Base-by-base conservation (phyloP, 2,888 invertebrate species). In the Lacanobia oleracea region DNA sequence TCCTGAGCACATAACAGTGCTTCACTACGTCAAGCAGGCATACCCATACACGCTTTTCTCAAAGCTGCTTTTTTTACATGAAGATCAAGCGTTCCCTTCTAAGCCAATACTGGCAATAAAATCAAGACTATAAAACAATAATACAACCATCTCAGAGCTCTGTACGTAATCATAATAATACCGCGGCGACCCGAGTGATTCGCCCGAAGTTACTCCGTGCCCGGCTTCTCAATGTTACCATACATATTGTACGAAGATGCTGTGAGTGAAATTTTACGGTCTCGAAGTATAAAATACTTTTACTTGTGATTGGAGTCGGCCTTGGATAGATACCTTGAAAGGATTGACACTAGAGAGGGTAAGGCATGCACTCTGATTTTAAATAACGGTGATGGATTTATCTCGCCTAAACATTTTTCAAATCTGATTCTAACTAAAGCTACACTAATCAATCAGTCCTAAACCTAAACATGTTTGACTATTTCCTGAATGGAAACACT, bases 211-310 rank as follows among this genome's bases (percentile, higher is more conserved):
- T 76, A 59, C 71, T 87, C 64, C 89, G 89, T 90, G 89, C 79
- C 72, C 72, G 37, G 86, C 74, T 70, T 90, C 73, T 78, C 69
- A 86, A 90, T 84, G 82, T 70, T 63, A 65, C 71, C 86, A 88
- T 89, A 86, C 84, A 88, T 90, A 86, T 84, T 89, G 83, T 84
- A 90, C 62, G 75, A 81, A 79, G 77, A 71, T 84, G 75, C 70
- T 77, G 80, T 80, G 83, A 87, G 86, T 88, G 85, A 87, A 83
- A 80, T 85, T 84, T 82, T 76, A 81, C 14, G 67, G 16, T 67
- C 53, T 37, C 23, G 48, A 57, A 21, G 53, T 66, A 63, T 67
- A 74, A 59, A 81, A 68, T 54, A 68, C 16, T 69, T 23, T 56
- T 60, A 43, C 9, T 50, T 61, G 67, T 61, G 82, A 67, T 63